phyloP scores from a whole-genome alignment of 2,797 vertebrate species.

The Galago senegalensis region DNA sequence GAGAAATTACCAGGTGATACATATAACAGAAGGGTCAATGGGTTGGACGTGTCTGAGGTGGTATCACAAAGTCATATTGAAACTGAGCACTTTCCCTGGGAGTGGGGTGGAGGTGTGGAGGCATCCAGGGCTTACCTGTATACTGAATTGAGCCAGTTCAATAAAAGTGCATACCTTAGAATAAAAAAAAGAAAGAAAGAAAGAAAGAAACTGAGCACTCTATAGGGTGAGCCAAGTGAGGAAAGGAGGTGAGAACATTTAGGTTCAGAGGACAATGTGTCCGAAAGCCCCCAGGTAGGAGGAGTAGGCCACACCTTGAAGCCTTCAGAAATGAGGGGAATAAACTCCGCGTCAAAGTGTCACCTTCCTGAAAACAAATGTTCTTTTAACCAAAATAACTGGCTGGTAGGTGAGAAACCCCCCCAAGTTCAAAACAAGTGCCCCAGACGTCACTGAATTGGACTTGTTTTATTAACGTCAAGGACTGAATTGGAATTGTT shows the following conservation, averaged over 20 bases:
- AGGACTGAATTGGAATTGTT: constrained; percentile 1
- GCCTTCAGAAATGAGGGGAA: background rate
- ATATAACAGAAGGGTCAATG: background rate
- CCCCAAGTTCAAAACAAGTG: constrained; percentile 11
- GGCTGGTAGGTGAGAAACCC: constrained; percentile 48
- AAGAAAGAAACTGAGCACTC: background rate
- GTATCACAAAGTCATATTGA: background rate
- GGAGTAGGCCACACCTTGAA: background rate
- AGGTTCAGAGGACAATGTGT: background rate
- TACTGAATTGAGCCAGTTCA: no score
- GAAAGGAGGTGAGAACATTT: background rate
- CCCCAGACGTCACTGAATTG: constrained; percentile 41
- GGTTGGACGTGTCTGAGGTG: background rate
- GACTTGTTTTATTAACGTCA: constrained; percentile 73
- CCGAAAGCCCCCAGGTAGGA: background rate
- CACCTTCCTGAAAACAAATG: constrained; percentile 51
- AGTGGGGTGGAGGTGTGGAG: no score
- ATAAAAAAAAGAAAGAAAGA: no score
- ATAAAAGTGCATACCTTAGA: no score
- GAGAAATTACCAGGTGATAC: background rate
- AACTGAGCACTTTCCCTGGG: no score
- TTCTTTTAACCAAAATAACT: constrained; percentile 67
- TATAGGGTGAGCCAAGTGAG: no score
- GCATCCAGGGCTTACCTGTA: no score
- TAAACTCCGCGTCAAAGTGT: background rate